Evolutionary conservation across 30 jellyfish, hydroid and myxozoan genomes (phyloP), one percentile per base, ranked within the genome.

Genomic region (Hydra vulgaris): DNA sequence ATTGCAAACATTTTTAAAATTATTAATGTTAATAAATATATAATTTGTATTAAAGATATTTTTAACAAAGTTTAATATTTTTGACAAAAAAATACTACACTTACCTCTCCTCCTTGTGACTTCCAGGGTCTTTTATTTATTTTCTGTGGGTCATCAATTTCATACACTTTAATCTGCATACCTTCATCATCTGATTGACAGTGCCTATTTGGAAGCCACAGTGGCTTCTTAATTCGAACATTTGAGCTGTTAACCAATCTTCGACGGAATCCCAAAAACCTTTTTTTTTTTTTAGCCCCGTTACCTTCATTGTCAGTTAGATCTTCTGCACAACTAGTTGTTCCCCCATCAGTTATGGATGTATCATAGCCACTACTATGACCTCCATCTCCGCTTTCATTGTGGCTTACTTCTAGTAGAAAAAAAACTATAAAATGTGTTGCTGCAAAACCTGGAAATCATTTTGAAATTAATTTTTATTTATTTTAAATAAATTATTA

Each of bases 321-420:
- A 56, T 78, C 85, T 78, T 78, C 85, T 12, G 85, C 79, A 53
- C 85, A 78, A 78, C 94, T 85, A n/a, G 89, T 84, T 83, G 76
- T 54, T 5, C 95, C 95, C 0, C 95, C 95, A n/a, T 92, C 98
- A 12, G 98, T 92, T 18, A 95, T 67, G 86, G 94, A 82, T 69
- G 96, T 92, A 26, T 92, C 98, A 72, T 92, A 92, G 26, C 98
- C 98, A 73, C 98, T 92, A 81, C 98, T 81, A 71, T 83, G 87
- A 16, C 98, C 98, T 25, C 67, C 87, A 61, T 54, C 72, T 16
- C 21, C n/a, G 26, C 61, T 40, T 40, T 12, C 61, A 40, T 40
- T 12, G 5, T 40, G 5, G 61, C 61, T 3, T 3, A 40, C 12
- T 40, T 40, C 61, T 40, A 40, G 12, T 40, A 40, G 5, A 40